A percentile compares a stretch with the other conserved stretches of the same genome.
Evolutionary conservation across 2,113 vertebrate genomes (phyloP).

Genomic region (Cinclus mexicanus): DNA sequence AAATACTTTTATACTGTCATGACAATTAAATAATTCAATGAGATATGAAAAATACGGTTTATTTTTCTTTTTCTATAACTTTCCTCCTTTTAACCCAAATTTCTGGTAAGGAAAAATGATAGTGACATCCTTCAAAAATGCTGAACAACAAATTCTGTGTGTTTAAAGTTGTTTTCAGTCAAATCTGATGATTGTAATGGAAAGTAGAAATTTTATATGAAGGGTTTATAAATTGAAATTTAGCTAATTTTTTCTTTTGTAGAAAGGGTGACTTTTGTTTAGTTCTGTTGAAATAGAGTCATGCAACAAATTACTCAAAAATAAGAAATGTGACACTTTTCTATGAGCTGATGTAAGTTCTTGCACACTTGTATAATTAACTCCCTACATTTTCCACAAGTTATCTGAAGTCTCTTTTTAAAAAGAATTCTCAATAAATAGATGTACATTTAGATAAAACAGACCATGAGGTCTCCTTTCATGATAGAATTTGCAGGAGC

Average conservation of each 20-base stretch:
- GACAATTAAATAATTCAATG: neutral
- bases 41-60: neutral
- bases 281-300: neutral
- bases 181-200: neutral
- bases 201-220: neutral
- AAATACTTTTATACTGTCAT: neutral
- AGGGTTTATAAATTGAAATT: neutral
- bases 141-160: neutral
- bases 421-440: neutral
- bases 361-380: neutral
- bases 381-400: neutral
- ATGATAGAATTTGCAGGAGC: neutral
- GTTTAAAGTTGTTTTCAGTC: neutral
- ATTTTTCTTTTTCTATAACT: neutral
- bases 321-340: neutral
- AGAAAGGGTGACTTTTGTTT: neutral
- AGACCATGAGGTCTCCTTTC: neutral
- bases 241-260: neutral
- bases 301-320: neutral
- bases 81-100: neutral
- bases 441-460: neutral
- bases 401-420: neutral
- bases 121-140: neutral
- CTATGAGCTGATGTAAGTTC: neutral
- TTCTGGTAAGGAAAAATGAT: neutral